Evolutionary conservation across 37 sponge, comb jelly and placozoan species (phyloP), one percentile per base, ranked within the genome.

Genomic region (Agelas oroides): DNA sequence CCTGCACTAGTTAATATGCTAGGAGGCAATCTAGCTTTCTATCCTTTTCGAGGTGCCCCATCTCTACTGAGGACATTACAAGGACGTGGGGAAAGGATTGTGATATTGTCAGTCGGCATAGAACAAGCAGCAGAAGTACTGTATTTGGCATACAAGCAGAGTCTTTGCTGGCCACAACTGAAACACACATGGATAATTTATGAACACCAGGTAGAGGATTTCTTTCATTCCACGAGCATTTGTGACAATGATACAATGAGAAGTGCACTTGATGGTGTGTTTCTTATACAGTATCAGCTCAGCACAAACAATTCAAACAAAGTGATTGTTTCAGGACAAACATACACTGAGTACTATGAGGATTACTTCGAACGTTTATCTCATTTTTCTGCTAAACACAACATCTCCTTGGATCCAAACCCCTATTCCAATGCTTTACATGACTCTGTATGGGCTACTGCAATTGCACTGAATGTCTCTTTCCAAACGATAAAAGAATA

Each of bases 391-490:
- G n/a, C n/a, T n/a, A n/a, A n/a, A 32, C 5, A 20, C 59, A 57
- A 32, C 27, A 24, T n/a, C 33, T n/a, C n/a, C n/a, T n/a, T n/a
- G n/a, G n/a, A n/a, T n/a, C 53, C 53, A n/a, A 72, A 72, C 54
- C 53, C 38, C 25, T 72, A 52, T 41, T 46, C 73, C 15, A 72
- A 72, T 23, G 52, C 63, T 21, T 1, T 77, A 15, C 34, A 77
- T 37, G 78, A 77, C 46, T 61, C 78, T 23, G 65, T 77, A 25
- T 77, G 78, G 78, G n/a, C n/a, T n/a, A n/a, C n/a, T n/a, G n/a
- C n/a, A n/a, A n/a, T n/a, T n/a, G n/a, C n/a, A n/a, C n/a, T 77
- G 23, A 63, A 77, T 63, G 18, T 13, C 12, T 13, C 20, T 19
- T 5, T 68, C 23, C 65, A 62, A 27, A 8, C 46, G 8, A 46